Evolutionary conservation across 2,888 invertebrate species (phyloP).

Genomic region (Morpho helenor): DNA sequence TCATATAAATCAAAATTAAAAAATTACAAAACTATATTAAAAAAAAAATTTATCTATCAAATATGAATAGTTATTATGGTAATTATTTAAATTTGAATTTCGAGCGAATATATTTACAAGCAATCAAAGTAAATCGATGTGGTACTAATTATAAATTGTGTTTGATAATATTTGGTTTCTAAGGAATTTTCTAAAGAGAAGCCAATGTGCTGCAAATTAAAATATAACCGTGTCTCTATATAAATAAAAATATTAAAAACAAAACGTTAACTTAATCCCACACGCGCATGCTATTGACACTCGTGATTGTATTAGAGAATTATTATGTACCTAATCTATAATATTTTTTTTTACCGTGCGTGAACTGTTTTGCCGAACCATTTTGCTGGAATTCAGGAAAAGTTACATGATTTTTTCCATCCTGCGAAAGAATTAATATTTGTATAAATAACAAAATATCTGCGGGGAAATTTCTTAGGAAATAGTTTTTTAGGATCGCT

Average conservation of each 20-base stretch:
- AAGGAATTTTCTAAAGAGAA: conserved; percentile 8
- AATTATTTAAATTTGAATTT: too few relatives aligned
- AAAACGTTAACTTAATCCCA: conserved; percentile 54
- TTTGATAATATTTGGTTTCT: too few relatives aligned
- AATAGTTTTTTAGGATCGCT: too few relatives aligned
- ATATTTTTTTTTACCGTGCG: conserved; percentile 89
- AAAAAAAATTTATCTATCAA: too few relatives aligned
- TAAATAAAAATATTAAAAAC: conserved; percentile 29
- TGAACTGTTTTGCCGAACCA: conserved; percentile 91
- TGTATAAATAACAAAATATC: neutral
- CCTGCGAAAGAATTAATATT: conserved; percentile 71
- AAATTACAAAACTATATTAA: too few relatives aligned
- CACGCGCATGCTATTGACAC: conserved; percentile 77
- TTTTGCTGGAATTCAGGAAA: conserved; percentile 95
- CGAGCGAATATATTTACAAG: too few relatives aligned
- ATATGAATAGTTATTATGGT: too few relatives aligned
- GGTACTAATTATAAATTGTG: too few relatives aligned
- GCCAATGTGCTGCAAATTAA: conserved; percentile 22
- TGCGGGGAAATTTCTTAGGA: too few relatives aligned
- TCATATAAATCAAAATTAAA: too few relatives aligned
- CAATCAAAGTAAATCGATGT: too few relatives aligned
- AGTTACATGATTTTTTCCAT: conserved; percentile 93
- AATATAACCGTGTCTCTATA: conserved; percentile 21
- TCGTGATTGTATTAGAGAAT: conserved; percentile 70
- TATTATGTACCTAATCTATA: conserved; percentile 83